Evolutionary conservation across 2,888 invertebrate species (phyloP).

Genomic region (Odontocolon sp.): DNA sequence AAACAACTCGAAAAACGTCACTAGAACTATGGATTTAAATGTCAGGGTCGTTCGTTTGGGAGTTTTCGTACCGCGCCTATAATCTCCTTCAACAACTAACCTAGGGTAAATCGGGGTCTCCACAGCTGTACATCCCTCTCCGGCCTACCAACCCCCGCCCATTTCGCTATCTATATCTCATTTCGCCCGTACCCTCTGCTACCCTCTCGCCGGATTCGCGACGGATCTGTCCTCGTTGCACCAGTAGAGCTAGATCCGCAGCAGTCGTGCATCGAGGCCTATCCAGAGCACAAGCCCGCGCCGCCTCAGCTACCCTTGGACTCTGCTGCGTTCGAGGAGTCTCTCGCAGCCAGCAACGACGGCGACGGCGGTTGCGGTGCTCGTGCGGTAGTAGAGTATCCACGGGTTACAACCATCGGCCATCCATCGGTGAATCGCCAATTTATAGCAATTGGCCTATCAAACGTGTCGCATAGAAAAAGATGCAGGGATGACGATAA

Average conservation of each 20-base stretch:
- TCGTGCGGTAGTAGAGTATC: slow-evolving; percentile 5
- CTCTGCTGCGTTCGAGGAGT: slow-evolving; percentile 27
- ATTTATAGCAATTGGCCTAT: too few species aligned
- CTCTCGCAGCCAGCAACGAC: slow-evolving; percentile 18
- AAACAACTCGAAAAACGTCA: too few species aligned
- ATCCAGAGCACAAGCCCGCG: slow-evolving; percentile 15
- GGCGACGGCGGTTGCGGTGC: slow-evolving; percentile 33
- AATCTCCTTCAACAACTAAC: slow-evolving; percentile 42
- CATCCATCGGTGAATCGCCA: too few species aligned
- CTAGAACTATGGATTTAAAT: slow-evolving; percentile 22
- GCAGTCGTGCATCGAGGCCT: slow-evolving; percentile 7
- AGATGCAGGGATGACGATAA: too few species aligned
- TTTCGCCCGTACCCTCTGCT: slow-evolving; percentile 8
- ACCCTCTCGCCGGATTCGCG: slow-evolving; percentile 33
- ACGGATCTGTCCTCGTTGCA: slow-evolving; percentile 53
- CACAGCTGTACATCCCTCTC: slow-evolving; percentile 46
- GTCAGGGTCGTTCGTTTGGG: slow-evolving; percentile 26
- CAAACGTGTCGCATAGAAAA: too few species aligned
- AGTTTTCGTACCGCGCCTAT: slow-evolving; percentile 4
- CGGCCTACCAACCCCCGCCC: slow-evolving; percentile 31
- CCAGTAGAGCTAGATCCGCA: background rate
- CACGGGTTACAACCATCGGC: too few species aligned
- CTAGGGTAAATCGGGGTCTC: slow-evolving; percentile 42
- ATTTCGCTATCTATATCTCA: slow-evolving; percentile 50
- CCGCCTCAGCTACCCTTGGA: slow-evolving; percentile 18